A percentile compares a stretch with the other conserved stretches of the same genome.
phyloP scores from a whole-genome alignment of 2,888 invertebrate species.

The Buathra laborator region DNA sequence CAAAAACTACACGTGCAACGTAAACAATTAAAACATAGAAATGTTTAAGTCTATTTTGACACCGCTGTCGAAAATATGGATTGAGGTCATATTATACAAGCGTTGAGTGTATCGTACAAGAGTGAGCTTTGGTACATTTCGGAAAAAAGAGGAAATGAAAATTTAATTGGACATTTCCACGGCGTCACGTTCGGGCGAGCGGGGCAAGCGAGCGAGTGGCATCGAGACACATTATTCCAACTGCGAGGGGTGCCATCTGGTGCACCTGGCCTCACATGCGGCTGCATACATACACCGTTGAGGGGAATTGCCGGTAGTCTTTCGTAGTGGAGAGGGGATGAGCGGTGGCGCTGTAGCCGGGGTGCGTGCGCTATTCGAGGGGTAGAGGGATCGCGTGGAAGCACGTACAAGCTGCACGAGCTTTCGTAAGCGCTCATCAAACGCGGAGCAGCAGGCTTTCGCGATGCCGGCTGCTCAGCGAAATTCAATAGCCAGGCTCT shows the following conservation, averaged over 20 bases:
- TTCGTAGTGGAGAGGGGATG: conserved; percentile 7
- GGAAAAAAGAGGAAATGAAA: conserved; percentile 63
- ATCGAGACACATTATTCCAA: conserved; percentile 63
- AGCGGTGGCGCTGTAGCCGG: conserved; percentile 26
- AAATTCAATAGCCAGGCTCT: conserved; percentile 37
- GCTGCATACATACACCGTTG: conserved; percentile 7
- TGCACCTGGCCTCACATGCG: conserved; percentile 63
- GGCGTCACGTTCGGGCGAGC: conserved; percentile 62
- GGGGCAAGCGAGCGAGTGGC: conserved; percentile 44
- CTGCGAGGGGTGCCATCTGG: conserved; percentile 63
- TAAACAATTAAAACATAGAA: not conserved
- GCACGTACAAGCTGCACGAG: conserved; percentile 51
- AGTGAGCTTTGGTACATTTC: conserved; percentile 46
- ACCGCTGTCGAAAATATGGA: conserved; percentile 36
- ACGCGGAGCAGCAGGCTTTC: conserved; percentile 34
- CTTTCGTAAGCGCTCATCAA: conserved; percentile 52
- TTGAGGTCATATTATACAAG: conserved; percentile 50
- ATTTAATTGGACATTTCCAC: conserved; percentile 68
- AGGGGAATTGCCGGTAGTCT: conserved; percentile 43
- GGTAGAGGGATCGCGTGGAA: conserved; percentile 11
- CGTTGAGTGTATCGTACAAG: conserved; percentile 25
- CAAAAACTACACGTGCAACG: no score
- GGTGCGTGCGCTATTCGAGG: conserved; percentile 56
- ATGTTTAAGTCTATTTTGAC: conserved; percentile 21
- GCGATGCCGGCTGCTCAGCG: conserved; percentile 32